phyloP scores from a whole-genome alignment of 2,797 vertebrate species.

The Xenopus petersii region DNA sequence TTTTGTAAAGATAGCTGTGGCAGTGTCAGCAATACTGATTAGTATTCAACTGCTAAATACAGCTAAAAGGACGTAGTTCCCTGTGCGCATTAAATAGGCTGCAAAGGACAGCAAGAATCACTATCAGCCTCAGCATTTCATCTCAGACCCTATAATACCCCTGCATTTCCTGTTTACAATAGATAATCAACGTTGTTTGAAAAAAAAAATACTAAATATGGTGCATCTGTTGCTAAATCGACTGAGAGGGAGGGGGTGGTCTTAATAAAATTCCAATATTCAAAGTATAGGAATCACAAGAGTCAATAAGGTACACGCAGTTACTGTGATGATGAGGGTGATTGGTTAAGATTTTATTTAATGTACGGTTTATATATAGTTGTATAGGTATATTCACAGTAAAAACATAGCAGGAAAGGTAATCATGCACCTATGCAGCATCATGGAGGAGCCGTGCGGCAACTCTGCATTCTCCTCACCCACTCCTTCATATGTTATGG shows the following conservation, averaged over 20 bases:
- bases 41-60: slow-evolving; percentile 29
- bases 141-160: neutral
- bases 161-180: too few relatives aligned
- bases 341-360: too few relatives aligned
- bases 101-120: slow-evolving; percentile 15
- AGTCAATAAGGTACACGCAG: neutral
- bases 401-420: slow-evolving; percentile 10
- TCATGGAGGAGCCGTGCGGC: slow-evolving; percentile 20
- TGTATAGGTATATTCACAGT: too few relatives aligned
- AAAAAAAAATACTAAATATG: neutral
- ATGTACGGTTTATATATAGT: too few relatives aligned
- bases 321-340: too few relatives aligned
- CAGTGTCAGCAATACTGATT: slow-evolving; percentile 5
- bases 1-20: too few relatives aligned
- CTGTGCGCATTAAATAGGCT: neutral
- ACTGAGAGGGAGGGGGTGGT: neutral
- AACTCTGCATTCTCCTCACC: slow-evolving; percentile 34
- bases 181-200: neutral
- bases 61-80: slow-evolving; percentile 1
- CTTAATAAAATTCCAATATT: neutral
- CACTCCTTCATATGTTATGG: slow-evolving; percentile 32
- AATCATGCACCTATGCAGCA: slow-evolving; percentile 40
- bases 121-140: neutral
- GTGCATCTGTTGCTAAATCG: slow-evolving; percentile 59
- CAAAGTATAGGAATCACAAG: neutral